A percentile compares a stretch with the other conserved stretches of the same genome.
Evolutionary conservation across 2,113 vertebrate genomes (phyloP).

Genomic region (Philantomba maxwellii): DNA sequence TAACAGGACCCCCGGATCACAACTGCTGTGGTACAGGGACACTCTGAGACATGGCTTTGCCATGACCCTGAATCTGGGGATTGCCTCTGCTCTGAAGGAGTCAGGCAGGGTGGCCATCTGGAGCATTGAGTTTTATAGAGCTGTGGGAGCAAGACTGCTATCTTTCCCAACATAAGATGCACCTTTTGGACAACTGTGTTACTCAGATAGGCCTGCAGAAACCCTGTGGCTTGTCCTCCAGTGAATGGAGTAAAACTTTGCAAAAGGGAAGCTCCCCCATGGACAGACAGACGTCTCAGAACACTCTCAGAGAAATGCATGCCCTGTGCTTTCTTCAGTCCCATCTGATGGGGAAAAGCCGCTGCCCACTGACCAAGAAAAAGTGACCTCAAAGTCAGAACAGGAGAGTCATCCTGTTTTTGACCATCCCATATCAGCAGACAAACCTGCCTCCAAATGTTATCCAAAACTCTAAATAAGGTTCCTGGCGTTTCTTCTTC

Average conservation of each 20-base stretch:
- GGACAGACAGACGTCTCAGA: not conserved
- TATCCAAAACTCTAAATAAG: not conserved
- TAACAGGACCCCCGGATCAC: not conserved
- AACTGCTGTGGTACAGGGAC: fast-evolving
- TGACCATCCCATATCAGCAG: not conserved
- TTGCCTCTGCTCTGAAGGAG: not conserved
- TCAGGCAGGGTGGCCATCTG: not conserved
- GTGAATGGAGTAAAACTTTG: not conserved
- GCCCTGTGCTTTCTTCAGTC: not conserved
- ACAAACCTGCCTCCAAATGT: not conserved
- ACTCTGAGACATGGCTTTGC: not conserved
- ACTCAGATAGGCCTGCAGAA: not conserved
- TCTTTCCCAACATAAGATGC: not conserved
- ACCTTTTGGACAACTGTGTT: no score
- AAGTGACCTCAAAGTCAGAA: not conserved
- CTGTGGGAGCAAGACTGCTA: not conserved
- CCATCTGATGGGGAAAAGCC: not conserved
- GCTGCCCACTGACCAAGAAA: not conserved
- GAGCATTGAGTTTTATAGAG: not conserved
- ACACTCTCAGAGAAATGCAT: not conserved
- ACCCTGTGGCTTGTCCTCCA: not conserved
- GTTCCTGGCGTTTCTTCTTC: not conserved
- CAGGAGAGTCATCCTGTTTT: not conserved
- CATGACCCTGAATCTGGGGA: not conserved
- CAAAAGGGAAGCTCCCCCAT: not conserved